Evolutionary conservation across 2,888 invertebrate species (phyloP).

Genomic region (Leptopilina drosophilae): DNA sequence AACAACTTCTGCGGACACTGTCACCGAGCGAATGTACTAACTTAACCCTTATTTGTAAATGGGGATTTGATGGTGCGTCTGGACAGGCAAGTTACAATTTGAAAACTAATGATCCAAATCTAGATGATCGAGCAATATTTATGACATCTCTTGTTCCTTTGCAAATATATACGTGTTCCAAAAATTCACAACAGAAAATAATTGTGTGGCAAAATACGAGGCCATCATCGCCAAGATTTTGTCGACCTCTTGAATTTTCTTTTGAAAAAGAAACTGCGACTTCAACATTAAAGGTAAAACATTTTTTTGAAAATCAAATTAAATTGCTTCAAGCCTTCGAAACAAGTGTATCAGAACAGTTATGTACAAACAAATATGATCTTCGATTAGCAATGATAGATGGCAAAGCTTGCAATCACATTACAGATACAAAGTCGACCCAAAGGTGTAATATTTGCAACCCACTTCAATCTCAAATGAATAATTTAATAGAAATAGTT

Average conservation of each 20-base stretch:
- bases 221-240: conserved; percentile 3
- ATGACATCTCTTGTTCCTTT: conserved; percentile 7
- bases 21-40: conserved; percentile 15
- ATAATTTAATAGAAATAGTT: conserved; percentile 38
- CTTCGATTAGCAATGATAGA: conserved; percentile 39
- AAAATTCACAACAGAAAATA: conserved; percentile 14
- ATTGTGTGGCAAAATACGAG: conserved; percentile 5
- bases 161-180: neutral
- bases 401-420: conserved; percentile 28
- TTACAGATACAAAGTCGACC: conserved; percentile 22
- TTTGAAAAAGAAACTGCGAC: conserved; percentile 1
- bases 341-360: neutral
- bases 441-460: conserved; percentile 38
- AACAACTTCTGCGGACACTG: neutral
- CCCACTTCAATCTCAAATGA: conserved; percentile 43
- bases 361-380: neutral
- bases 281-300: neutral
- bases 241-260: conserved; percentile 10
- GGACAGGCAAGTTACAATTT: conserved; percentile 30
- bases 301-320: neutral
- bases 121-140: neutral
- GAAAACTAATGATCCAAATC: conserved; percentile 2
- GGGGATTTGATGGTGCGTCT: conserved; percentile 47
- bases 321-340: neutral
- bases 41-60: conserved; percentile 45